These are phyloP conservation scores for Catharus bicknelli DNA, from an alignment of 2,113 vertebrate genomes.

Conservation along the genomic window DNA sequence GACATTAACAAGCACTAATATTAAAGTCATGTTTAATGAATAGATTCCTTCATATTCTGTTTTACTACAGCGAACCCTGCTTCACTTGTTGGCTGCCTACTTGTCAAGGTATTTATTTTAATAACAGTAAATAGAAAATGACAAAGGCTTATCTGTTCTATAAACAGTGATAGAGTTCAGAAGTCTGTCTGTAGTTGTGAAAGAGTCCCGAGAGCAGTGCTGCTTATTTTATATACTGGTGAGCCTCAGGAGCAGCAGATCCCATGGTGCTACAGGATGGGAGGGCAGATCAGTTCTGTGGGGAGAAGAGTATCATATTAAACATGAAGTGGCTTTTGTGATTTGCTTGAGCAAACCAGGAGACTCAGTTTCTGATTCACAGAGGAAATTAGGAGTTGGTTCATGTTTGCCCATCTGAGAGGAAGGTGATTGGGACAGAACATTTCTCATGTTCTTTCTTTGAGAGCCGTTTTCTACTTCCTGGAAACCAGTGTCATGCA, in stretches of 20 bases:
- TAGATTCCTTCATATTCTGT: neutral
- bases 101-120: neutral
- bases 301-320: neutral
- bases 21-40: neutral
- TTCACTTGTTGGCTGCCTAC: neutral
- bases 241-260: neutral
- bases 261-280: neutral
- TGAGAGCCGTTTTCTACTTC: neutral
- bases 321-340: neutral
- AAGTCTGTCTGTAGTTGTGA: neutral
- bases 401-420: neutral
- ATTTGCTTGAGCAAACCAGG: neutral
- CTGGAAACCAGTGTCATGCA: neutral
- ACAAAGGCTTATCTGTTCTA: neutral
- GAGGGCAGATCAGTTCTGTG: neutral
- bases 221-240: neutral
- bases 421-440: neutral
- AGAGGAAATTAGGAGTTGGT: neutral
- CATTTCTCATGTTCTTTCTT: neutral
- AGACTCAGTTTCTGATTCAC: neutral
- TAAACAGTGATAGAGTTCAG: neutral
- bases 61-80: neutral
- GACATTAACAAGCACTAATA: neutral
- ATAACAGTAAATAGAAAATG: neutral
- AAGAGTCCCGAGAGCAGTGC: neutral